These are phyloP conservation scores for Blastobasis adustella DNA, from an alignment of 2,888 invertebrate genomes.

Conservation along the genomic window DNA sequence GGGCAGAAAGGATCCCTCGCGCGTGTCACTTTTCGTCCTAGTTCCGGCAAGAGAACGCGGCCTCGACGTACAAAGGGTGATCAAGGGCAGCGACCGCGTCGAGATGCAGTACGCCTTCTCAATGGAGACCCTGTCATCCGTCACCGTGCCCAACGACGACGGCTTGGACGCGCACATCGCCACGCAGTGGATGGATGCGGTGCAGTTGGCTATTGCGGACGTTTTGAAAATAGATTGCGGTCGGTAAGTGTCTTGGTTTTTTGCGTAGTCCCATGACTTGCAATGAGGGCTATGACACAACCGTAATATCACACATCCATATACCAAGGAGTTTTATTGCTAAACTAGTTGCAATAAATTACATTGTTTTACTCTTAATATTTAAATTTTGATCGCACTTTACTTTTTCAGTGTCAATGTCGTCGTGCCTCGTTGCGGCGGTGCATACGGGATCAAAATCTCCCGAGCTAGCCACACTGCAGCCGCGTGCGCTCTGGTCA, in stretches of 20 bases:
- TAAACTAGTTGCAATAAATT: too few species aligned
- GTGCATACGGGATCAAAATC: conserved; percentile 83
- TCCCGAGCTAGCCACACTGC: conserved; percentile 74
- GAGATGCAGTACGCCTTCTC: conserved; percentile 80
- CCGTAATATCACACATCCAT: too few species aligned
- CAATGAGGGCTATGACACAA: too few species aligned
- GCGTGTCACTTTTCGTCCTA: conserved; percentile 25
- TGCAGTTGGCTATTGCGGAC: conserved; percentile 67
- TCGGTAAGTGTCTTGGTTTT: too few species aligned
- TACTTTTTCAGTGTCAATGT: conserved; percentile 35
- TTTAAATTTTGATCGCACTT: neutral
- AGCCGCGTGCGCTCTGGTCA: conserved; percentile 81
- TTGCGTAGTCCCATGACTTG: too few species aligned
- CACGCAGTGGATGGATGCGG: conserved; percentile 74
- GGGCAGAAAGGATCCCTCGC: conserved; percentile 9
- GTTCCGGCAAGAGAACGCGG: conserved; percentile 46
- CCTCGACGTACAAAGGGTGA: conserved; percentile 51
- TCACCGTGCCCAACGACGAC: conserved; percentile 78
- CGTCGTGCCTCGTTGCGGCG: conserved; percentile 49
- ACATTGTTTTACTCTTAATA: too few species aligned
- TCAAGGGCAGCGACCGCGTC: conserved; percentile 72
- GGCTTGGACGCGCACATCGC: conserved; percentile 76
- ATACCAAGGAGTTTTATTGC: too few species aligned
- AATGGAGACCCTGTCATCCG: conserved; percentile 79
- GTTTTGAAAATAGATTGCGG: conserved; percentile 50